A percentile compares a stretch with the other conserved stretches of the same genome.
Evolutionary conservation across 2,113 vertebrate genomes (phyloP).

Genomic region (Delphinapterus leucas): DNA sequence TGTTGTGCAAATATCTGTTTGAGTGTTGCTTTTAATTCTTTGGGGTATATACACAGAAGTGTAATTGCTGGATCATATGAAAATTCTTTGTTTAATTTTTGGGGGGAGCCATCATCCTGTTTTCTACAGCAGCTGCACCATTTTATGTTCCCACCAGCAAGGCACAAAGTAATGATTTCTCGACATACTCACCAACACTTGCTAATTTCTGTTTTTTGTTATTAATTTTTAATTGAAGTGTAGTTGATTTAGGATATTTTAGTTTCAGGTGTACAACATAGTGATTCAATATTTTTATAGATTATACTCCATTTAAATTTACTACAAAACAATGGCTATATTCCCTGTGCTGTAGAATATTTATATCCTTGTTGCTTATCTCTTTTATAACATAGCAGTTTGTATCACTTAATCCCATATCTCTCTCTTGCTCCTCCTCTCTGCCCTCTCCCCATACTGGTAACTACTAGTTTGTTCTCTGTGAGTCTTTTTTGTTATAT

Average conservation of each 20-base stretch:
- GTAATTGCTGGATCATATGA: neutral
- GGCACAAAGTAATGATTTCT: neutral
- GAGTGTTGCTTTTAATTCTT: neutral
- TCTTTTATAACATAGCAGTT: too few species aligned
- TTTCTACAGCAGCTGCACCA: neutral
- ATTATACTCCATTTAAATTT: neutral
- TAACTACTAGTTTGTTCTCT: too few species aligned
- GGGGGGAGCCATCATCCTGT: neutral
- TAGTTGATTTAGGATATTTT: neutral
- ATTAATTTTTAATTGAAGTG: neutral
- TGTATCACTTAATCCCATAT: too few species aligned
- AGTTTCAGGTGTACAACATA: neutral
- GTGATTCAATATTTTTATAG: neutral
- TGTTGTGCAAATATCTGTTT: neutral
- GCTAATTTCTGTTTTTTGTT: neutral
- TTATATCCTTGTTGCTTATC: too few species aligned
- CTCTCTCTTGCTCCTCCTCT: too few species aligned
- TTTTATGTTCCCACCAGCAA: neutral
- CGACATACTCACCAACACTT: neutral
- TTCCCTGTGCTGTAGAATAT: too few species aligned
- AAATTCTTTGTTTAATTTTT: neutral
- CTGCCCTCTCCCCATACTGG: too few species aligned
- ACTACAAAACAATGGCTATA: too few species aligned
- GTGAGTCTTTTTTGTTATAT: too few species aligned
- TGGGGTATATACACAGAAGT: neutral